These are phyloP conservation scores for Marmota flaviventris DNA, from an alignment of 2,113 vertebrate genomes.

Conservation along the genomic window DNA sequence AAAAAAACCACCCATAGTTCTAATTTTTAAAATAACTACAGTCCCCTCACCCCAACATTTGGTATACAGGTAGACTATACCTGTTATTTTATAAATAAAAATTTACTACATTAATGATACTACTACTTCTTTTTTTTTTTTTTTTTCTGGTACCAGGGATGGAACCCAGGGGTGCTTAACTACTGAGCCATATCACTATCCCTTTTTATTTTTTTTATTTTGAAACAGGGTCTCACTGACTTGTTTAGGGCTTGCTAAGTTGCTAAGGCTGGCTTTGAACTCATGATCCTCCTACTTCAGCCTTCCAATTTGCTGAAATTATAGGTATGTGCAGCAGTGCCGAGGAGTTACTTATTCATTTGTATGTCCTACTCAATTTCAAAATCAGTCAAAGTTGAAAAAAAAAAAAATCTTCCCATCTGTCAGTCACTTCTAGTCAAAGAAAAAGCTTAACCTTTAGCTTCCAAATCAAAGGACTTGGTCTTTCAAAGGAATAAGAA, in stretches of 20 bases:
- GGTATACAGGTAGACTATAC: neutral
- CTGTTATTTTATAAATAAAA: neutral
- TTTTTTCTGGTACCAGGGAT: no score
- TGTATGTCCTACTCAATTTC: constrained; percentile 19
- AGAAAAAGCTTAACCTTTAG: neutral
- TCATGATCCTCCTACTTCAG: no score
- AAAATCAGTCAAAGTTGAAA: constrained; percentile 3
- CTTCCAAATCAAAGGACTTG: constrained; percentile 32
- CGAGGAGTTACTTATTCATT: neutral
- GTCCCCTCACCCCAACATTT: neutral
- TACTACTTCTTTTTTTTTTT: no score
- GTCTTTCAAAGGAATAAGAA: constrained; percentile 32
- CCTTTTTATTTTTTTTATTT: no score
- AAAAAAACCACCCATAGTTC: neutral
- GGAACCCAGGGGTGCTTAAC: no score
- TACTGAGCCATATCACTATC: no score
- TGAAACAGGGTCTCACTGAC: no score
- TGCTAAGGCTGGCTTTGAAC: no score
- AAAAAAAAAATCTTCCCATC: neutral
- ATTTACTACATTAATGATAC: neutral
- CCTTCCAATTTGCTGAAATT: no score
- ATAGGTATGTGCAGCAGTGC: no score
- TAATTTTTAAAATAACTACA: neutral
- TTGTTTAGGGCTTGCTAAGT: no score
- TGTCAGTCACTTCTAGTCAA: neutral